These are phyloP conservation scores for Diadegma fenestrale DNA, from an alignment of 2,888 invertebrate species.

Conservation along the genomic window DNA sequence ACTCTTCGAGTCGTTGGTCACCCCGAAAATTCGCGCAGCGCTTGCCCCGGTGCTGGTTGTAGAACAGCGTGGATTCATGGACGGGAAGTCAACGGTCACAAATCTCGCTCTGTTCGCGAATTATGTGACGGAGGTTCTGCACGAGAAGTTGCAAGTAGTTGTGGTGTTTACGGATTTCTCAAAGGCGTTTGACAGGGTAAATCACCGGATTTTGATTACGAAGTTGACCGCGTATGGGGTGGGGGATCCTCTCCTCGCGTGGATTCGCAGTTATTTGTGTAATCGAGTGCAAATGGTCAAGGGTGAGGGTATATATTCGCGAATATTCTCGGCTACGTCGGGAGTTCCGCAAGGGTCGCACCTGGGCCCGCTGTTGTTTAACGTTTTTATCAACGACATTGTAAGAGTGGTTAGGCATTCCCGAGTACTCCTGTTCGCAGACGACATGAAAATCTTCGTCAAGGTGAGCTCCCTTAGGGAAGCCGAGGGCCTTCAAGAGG, in stretches of 20 bases:
- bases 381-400: not conserved
- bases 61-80: not conserved
- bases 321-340: not conserved
- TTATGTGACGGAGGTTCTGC: not conserved
- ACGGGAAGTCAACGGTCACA: not conserved
- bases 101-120: not conserved
- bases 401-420: not conserved
- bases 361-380: not conserved
- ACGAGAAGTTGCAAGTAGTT: not conserved
- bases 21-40: not conserved
- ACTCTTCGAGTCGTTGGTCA: not conserved
- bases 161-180: not conserved
- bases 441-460: not conserved
- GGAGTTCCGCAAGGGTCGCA: constrained; percentile 1
- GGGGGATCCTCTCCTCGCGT: not conserved
- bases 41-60: not conserved
- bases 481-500: not conserved
- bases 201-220: not conserved
- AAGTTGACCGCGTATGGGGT: not conserved
- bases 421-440: not conserved
- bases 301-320: not conserved
- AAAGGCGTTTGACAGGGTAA: not conserved
- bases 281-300: not conserved
- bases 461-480: not conserved
- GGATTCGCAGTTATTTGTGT: not conserved